phyloP scores from a whole-genome alignment of 2,888 invertebrate species.

The Cancer borealis region DNA sequence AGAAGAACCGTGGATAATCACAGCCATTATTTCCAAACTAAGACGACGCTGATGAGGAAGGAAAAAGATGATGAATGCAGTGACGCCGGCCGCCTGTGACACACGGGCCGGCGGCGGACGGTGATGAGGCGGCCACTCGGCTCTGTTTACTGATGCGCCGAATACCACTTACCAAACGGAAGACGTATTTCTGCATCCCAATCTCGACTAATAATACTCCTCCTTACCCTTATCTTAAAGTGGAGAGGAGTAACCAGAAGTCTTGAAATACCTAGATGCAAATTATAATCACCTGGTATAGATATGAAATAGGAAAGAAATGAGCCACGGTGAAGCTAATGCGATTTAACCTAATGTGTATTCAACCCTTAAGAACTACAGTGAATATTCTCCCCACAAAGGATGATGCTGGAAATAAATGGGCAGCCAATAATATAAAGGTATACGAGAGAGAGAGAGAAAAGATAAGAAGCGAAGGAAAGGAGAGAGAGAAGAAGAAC shows the following conservation, averaged over 20 bases:
- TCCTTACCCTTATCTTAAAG: neutral
- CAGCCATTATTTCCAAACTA: conserved; percentile 27
- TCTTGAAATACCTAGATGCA: neutral
- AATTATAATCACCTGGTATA: neutral
- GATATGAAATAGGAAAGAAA: neutral
- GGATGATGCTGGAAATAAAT: conserved; percentile 30
- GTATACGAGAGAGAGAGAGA: neutral
- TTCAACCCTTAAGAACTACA: too few species aligned
- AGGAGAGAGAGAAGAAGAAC: neutral
- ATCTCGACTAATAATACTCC: neutral
- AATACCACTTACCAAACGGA: neutral
- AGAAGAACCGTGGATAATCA: neutral
- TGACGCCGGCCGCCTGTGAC: neutral
- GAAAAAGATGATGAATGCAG: conserved; percentile 30
- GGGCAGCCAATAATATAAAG: neutral
- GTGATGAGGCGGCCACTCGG: conserved; percentile 32
- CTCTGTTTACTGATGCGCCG: conserved; percentile 25
- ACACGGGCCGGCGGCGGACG: conserved; percentile 1
- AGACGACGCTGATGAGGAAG: conserved; percentile 39
- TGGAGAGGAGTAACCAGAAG: neutral
- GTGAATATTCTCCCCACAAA: conserved; percentile 25
- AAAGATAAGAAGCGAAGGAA: neutral
- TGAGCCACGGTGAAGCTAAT: neutral
- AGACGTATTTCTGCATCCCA: neutral
- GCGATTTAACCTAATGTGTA: neutral